Evolutionary conservation across 2,888 invertebrate species (phyloP).

Genomic region (Dysmachus trigonus): DNA sequence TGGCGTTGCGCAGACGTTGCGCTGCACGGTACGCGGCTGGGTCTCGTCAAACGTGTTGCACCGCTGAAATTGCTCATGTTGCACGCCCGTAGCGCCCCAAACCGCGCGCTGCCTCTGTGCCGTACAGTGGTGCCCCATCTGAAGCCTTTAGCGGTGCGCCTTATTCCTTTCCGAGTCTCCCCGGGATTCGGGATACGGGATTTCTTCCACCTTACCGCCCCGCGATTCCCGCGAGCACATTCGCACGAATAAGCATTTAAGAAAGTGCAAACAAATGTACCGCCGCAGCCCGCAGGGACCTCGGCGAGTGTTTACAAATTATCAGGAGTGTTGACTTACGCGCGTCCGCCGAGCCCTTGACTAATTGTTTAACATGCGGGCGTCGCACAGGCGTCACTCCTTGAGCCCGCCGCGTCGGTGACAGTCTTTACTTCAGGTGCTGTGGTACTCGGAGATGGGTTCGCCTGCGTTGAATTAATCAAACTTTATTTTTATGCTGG

Average conservation of each 20-base stretch:
- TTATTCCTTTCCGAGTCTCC: background rate
- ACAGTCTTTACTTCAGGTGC: background rate
- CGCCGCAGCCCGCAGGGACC: background rate
- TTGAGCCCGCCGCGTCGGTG: background rate
- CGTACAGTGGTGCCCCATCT: background rate
- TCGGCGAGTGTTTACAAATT: constrained; percentile 26
- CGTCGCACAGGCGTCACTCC: background rate
- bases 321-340: constrained; percentile 32
- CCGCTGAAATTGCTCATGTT: background rate
- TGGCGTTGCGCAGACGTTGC: too few relatives aligned
- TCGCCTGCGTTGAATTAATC: constrained; percentile 29
- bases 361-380: constrained; percentile 35
- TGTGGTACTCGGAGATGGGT: background rate
- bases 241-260: background rate
- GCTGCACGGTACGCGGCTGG: background rate
- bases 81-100: background rate
- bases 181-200: background rate
- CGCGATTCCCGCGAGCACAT: background rate
- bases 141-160: background rate
- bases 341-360: constrained; percentile 3
- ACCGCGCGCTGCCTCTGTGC: background rate
- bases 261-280: constrained; percentile 30
- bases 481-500: constrained; percentile 26
- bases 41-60: constrained; percentile 29
- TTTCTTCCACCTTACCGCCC: background rate